Evolutionary conservation across 2,113 vertebrate genomes (phyloP).

Genomic region (Ammodytes marinus): DNA sequence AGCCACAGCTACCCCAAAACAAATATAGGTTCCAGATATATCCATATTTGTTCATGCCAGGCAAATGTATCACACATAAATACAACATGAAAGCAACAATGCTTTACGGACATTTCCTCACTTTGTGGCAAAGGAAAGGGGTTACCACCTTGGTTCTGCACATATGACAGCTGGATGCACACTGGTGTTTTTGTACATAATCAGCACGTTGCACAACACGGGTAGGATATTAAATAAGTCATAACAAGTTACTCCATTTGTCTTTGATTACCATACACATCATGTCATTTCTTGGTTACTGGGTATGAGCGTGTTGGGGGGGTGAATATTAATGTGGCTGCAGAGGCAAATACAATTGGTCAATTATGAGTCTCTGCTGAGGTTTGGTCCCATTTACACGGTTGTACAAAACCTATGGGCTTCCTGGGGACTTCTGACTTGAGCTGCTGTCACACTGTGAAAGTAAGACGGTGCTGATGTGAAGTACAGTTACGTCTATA

Average conservation of each 20-base stretch:
- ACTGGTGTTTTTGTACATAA: background rate
- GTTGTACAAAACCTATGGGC: background rate
- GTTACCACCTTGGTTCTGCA: background rate
- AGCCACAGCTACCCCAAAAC: background rate
- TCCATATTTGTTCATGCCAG: too few relatives aligned
- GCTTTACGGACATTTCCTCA: background rate
- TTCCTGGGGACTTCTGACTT: conserved; percentile 22
- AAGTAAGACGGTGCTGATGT: background rate
- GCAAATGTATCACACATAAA: background rate
- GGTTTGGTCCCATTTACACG: background rate
- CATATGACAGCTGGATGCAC: background rate
- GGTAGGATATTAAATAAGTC: conserved; percentile 23
- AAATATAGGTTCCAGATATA: background rate
- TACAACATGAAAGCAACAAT: background rate
- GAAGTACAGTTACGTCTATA: conserved; percentile 2
- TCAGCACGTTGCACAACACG: conserved; percentile 3
- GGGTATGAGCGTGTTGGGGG: background rate
- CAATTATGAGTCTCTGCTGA: conserved; percentile 33
- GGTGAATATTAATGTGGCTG: conserved; percentile 7
- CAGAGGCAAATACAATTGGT: conserved; percentile 10
- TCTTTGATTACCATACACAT: conserved; percentile 32
- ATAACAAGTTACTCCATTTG: background rate
- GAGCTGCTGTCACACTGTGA: conserved; percentile 15
- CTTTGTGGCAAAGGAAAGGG: background rate
- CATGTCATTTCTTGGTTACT: conserved; percentile 4